Conservation (phyloP, 2,113 vertebrate species). For the Brachypteracias leptosomus region DNA sequence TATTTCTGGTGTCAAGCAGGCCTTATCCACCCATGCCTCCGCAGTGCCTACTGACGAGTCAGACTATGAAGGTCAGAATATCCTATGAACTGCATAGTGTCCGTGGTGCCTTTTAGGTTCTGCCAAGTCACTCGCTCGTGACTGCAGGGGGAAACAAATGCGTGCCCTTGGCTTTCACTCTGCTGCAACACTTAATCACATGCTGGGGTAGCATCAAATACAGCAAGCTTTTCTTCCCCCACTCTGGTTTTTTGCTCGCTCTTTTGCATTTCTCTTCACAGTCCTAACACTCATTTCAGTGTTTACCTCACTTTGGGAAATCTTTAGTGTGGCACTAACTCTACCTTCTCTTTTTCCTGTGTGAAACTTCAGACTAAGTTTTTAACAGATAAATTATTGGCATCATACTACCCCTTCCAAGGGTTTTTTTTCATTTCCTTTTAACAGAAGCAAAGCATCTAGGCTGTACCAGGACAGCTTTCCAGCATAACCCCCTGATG, state of each 20-base stretch:
- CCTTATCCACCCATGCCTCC: background rate
- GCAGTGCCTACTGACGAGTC: background rate
- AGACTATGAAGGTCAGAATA: conserved; percentile 13
- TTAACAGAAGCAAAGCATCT: background rate
- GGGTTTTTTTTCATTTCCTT: background rate
- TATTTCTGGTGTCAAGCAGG: background rate
- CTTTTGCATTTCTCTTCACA: background rate
- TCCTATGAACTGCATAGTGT: background rate
- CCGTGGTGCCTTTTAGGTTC: background rate
- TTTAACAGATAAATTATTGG: background rate
- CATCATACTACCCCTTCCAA: background rate
- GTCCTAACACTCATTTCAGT: background rate
- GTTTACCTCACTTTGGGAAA: background rate
- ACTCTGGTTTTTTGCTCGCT: background rate
- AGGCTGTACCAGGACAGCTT: background rate
- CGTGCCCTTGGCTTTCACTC: accelerated
- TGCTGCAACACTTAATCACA: background rate
- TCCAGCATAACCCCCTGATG: background rate
- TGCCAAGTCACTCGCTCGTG: conserved; percentile 28
- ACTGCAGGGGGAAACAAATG: background rate
- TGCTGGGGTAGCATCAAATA: accelerated
- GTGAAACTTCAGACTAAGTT: background rate
- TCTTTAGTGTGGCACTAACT: background rate
- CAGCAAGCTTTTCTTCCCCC: background rate
- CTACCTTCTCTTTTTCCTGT: background rate